phyloP scores from a whole-genome alignment of 2,113 vertebrate genomes.

The Loxodonta africana region DNA sequence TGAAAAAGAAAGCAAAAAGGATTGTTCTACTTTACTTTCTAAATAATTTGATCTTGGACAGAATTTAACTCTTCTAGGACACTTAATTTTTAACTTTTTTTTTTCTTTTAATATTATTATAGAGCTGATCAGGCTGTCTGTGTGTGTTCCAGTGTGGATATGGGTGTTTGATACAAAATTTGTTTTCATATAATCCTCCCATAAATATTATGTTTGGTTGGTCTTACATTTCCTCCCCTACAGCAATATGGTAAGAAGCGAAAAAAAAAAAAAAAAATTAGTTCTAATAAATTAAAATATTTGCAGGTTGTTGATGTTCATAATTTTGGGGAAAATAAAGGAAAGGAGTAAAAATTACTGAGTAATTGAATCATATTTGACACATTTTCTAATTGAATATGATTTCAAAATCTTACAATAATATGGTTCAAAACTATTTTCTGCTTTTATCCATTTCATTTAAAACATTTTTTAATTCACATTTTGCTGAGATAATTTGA shows the following conservation, averaged over 20 bases:
- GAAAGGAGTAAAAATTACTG: not conserved
- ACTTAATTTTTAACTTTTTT: not conserved
- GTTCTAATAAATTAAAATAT: not conserved
- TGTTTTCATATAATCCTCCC: not conserved
- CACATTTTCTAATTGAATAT: not conserved
- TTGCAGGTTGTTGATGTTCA: not conserved
- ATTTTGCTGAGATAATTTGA: not conserved
- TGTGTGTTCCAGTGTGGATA: not conserved
- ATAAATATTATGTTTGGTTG: not conserved
- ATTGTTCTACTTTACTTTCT: not conserved
- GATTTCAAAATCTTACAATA: not conserved
- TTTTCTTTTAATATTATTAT: not conserved
- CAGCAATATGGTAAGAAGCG: not conserved
- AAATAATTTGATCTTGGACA: not conserved
- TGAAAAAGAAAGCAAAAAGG: not conserved
- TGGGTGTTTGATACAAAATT: not conserved
- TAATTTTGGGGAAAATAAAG: not conserved
- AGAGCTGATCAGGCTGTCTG: not conserved
- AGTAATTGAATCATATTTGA: not conserved
- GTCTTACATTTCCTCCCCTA: not conserved
- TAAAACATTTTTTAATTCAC: not conserved
- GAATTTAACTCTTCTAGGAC: not conserved
- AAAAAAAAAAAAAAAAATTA: too few species aligned
- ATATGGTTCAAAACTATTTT: not conserved
- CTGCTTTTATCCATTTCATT: not conserved